These are phyloP conservation scores for Numenius arquata DNA, from an alignment of 2,113 vertebrate genomes.

Conservation along the genomic window DNA sequence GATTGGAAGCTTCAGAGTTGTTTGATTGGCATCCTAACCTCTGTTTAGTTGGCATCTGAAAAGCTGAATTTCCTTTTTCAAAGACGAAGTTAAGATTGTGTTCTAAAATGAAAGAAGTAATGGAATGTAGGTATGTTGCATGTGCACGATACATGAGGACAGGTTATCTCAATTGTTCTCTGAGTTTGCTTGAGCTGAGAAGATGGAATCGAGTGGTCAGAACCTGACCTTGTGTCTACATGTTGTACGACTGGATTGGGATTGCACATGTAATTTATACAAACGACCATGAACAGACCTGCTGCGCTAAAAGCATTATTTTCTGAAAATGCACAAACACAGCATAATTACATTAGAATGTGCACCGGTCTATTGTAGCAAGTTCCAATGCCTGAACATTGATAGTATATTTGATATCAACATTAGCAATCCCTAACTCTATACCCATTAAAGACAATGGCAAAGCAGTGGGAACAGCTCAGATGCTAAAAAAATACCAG, in stretches of 20 bases:
- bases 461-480: background rate
- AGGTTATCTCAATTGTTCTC: background rate
- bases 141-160: background rate
- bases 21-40: background rate
- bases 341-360: background rate
- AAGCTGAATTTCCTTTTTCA: background rate
- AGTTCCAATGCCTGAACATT: background rate
- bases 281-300: background rate
- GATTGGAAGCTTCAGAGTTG: background rate
- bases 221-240: background rate
- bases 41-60: background rate
- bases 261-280: background rate
- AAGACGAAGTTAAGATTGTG: background rate
- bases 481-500: constrained; percentile 38
- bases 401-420: background rate
- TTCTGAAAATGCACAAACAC: background rate
- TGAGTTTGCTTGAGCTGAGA: background rate
- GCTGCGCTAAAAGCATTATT: background rate
- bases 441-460: background rate
- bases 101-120: background rate
- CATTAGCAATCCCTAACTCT: background rate
- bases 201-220: background rate
- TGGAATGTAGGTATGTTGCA: background rate
- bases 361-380: background rate
- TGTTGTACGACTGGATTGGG: background rate